phyloP scores from a whole-genome alignment of 2,113 vertebrate genomes.

The Mormoops blainvillei region DNA sequence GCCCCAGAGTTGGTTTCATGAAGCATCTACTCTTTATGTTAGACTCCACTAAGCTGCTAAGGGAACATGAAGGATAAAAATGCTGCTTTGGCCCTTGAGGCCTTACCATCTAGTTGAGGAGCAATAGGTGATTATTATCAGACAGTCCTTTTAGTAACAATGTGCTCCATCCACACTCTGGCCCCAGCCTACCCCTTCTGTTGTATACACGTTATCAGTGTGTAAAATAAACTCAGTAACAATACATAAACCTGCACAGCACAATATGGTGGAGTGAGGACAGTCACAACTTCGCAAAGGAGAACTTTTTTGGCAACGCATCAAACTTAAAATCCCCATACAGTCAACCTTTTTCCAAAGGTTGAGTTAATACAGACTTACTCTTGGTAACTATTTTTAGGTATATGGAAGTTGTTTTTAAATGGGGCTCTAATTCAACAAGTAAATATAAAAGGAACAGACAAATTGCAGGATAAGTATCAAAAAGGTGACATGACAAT shows the following conservation, averaged over 20 bases:
- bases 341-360: neutral
- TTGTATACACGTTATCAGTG: rapidly evolving
- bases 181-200: neutral
- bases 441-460: neutral
- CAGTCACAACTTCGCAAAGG: neutral
- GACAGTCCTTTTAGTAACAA: neutral
- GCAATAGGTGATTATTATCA: neutral
- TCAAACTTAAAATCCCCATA: neutral
- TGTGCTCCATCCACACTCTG: neutral
- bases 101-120: neutral
- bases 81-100: neutral
- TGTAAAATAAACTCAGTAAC: neutral
- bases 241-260: neutral
- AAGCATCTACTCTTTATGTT: neutral
- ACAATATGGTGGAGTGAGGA: neutral
- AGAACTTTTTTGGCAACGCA: neutral
- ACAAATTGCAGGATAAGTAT: neutral
- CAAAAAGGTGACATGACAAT: neutral
- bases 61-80: neutral
- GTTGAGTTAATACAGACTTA: neutral
- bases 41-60: neutral
- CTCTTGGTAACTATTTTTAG: neutral
- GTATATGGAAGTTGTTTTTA: neutral
- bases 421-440: neutral
- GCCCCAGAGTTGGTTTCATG: neutral